These are phyloP conservation scores for Spilosoma lubricipeda DNA, from an alignment of 2,888 invertebrate genomes.

Conservation along the genomic window DNA sequence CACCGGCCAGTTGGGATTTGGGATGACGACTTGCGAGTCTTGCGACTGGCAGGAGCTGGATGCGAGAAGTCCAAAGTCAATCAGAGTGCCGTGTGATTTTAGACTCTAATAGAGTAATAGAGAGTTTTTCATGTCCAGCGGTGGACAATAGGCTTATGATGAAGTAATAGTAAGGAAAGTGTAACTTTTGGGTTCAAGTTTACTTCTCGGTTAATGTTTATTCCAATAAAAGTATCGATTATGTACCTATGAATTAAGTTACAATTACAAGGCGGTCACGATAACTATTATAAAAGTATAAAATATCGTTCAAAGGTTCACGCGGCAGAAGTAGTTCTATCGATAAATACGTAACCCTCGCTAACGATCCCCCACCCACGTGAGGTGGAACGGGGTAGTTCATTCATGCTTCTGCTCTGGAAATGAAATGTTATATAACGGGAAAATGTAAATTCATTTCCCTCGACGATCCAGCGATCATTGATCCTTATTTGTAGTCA, in stretches of 20 bases:
- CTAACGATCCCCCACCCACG: not conserved
- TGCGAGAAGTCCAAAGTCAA: too few species aligned
- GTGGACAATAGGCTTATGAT: too few species aligned
- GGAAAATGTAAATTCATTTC: not conserved
- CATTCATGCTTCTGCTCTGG: constrained; percentile 3
- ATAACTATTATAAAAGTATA: not conserved
- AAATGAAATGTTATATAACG: constrained; percentile 11
- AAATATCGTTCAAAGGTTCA: constrained; percentile 8
- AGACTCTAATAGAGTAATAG: too few species aligned
- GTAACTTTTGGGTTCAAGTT: not conserved
- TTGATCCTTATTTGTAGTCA: constrained; percentile 1
- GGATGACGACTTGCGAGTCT: too few species aligned
- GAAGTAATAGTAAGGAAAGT: too few species aligned
- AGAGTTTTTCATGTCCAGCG: too few species aligned
- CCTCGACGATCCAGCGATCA: not conserved
- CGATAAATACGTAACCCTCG: constrained; percentile 1
- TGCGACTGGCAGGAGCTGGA: too few species aligned
- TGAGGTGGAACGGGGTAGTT: not conserved
- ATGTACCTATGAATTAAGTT: not conserved
- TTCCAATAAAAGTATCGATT: not conserved
- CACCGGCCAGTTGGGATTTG: too few species aligned
- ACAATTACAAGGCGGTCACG: not conserved
- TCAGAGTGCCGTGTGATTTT: too few species aligned
- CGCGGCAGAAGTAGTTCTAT: not conserved
- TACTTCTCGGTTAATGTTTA: not conserved